Evolutionary conservation across 2,797 vertebrate species (phyloP).

Genomic region (Ciconia nigra): DNA sequence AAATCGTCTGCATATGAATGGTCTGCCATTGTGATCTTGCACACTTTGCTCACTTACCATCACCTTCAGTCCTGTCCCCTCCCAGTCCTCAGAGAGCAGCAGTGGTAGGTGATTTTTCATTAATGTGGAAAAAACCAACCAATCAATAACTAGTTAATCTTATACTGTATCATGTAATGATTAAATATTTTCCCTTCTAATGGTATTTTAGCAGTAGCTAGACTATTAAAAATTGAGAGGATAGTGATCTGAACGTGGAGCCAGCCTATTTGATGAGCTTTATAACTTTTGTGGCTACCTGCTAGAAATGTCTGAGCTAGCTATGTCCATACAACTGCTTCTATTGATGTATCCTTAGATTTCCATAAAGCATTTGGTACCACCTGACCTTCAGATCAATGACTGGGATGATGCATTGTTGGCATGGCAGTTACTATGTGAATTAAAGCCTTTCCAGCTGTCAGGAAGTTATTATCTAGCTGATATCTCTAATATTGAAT

Average conservation of each 20-base stretch:
- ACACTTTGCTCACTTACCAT: neutral
- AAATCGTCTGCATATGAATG: rapidly evolving
- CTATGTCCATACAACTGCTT: neutral
- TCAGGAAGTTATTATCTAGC: neutral
- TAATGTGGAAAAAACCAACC: neutral
- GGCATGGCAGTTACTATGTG: neutral
- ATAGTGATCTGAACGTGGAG: neutral
- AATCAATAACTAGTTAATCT: neutral
- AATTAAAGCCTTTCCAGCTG: neutral
- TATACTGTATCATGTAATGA: neutral
- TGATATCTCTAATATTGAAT: neutral
- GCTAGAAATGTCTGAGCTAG: neutral
- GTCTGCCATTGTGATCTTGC: no score
- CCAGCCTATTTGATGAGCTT: neutral
- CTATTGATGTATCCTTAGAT: neutral
- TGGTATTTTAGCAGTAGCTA: neutral
- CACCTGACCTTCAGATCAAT: neutral
- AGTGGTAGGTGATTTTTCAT: neutral
- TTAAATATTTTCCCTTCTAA: neutral
- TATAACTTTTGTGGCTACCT: neutral
- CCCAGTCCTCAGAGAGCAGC: neutral
- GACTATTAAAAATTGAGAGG: neutral
- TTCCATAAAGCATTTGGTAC: neutral
- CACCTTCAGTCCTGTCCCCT: neutral
- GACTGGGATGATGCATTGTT: rapidly evolving